Conservation (phyloP, 1,140 invertebrate species). For the Caenorhabditis elegans region DNA sequence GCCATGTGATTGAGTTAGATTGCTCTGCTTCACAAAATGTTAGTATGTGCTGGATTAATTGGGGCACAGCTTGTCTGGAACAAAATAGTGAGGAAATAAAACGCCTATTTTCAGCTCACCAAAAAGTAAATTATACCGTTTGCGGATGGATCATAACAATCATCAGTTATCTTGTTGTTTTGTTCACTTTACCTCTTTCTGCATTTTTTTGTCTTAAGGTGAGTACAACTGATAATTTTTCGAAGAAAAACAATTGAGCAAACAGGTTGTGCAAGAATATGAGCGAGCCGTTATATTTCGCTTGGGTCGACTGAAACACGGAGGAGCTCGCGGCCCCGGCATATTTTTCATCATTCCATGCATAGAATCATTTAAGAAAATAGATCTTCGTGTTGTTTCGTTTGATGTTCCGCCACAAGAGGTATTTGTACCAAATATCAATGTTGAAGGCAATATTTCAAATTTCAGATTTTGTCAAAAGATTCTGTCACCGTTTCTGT, state of each 20-base stretch:
- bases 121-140: slow-evolving; percentile 63
- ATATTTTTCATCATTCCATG: slow-evolving; percentile 73
- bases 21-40: too few species aligned
- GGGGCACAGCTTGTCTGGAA: too few species aligned
- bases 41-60: too few species aligned
- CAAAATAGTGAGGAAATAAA: too few species aligned
- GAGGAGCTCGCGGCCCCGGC: slow-evolving; percentile 67
- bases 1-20: too few species aligned
- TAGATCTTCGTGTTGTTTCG: slow-evolving; percentile 72
- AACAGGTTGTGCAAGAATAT: slow-evolving; percentile 71
- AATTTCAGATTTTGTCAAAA: slow-evolving; percentile 71
- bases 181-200: slow-evolving; percentile 88
- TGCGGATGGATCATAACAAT: slow-evolving; percentile 83
- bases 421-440: slow-evolving; percentile 70
- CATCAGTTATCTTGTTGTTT: slow-evolving; percentile 82
- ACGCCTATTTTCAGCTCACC: slow-evolving; percentile 20
- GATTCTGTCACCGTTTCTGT: slow-evolving; percentile 72
- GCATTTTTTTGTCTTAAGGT: slow-evolving; percentile 93
- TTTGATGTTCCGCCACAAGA: slow-evolving; percentile 73
- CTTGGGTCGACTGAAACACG: slow-evolving; percentile 70
- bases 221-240: slow-evolving; percentile 64
- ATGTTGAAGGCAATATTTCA: neutral
- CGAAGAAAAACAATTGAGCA: neutral
- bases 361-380: slow-evolving; percentile 71
- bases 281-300: slow-evolving; percentile 70